Evolutionary conservation across 2,113 vertebrate genomes (phyloP), one percentile per base, ranked within the genome.

Genomic region (Gadus chalcogrammus): DNA sequence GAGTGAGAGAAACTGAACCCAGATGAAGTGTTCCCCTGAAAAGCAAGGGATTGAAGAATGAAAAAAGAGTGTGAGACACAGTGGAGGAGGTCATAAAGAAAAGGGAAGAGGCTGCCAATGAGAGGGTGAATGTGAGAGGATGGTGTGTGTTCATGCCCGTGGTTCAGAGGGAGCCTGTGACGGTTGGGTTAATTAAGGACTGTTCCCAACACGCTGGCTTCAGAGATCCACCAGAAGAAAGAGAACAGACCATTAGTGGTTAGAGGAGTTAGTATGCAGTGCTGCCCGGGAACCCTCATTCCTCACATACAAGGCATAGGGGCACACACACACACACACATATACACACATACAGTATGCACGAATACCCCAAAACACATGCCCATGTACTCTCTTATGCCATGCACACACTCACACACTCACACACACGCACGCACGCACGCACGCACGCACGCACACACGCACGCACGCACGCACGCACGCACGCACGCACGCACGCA

Each of bases 121-220:
- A 48, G 42, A 48, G 42, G 42, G 9, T 48, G 9, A 9, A 48
- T 48, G 42, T 48, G 42, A 48, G 42, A 48, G 42, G 42, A 48
- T 48, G 9, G 11, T 48, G 42, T 9, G 42, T 2, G 24, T 48
- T 48, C 12, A 28, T 42, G 67, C 61, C 69, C 42, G 81, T 55
- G 72, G 67, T 64, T 56, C 18, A 52, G 7, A 20, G 17, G 9
- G 53, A 31, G 53, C 56, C 7, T 15, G 22, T 63, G 65, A 38
- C 48, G 63, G 75, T 60, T 70, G 56, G 64, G 73, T 67, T 65
- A 58, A 27, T 68, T 5, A 1, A 65, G 68, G 75, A 20, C 59
- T 65, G 73, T 82, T 81, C 76, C 69, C 68, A 72, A 77, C 80
- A 76, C 75, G 69, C 71, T 61, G 71, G 61, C 72, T 74, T 73